Percentiles rank a stretch among this genome's conserved stretches.
phyloP scores from a whole-genome alignment of 2,113 vertebrate species.

The Porphyrio hochstetteri region DNA sequence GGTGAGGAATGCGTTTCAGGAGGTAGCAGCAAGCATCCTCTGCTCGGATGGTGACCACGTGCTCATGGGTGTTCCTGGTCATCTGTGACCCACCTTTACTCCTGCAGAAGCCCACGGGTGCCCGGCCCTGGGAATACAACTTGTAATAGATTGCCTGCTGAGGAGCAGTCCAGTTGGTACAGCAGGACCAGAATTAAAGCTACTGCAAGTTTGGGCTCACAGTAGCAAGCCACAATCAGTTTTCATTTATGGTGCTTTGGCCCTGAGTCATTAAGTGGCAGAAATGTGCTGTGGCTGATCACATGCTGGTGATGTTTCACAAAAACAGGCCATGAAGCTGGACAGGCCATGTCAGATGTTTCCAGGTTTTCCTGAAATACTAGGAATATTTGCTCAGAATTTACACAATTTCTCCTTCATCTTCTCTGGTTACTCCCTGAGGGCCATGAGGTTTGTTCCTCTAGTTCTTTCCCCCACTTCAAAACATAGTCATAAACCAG shows the following conservation, averaged over 20 bases:
- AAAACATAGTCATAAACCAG: neutral
- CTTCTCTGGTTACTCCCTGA: neutral
- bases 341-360: neutral
- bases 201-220: neutral
- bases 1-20: neutral
- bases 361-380: conserved; percentile 1
- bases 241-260: neutral
- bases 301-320: neutral
- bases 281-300: neutral
- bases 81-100: neutral
- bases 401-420: neutral
- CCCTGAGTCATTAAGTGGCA: neutral
- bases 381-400: neutral
- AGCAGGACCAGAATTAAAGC: neutral
- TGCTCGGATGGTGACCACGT: rapidly evolving
- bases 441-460: neutral
- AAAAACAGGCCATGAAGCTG: neutral
- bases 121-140: neutral
- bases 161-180: neutral
- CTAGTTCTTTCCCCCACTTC: neutral
- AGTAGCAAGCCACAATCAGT: neutral
- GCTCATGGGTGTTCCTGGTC: neutral
- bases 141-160: neutral
- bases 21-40: neutral
- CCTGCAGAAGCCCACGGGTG: neutral